Base-by-base conservation (phyloP, 2,113 vertebrate genomes). In the Dryoscopus gambensis region DNA sequence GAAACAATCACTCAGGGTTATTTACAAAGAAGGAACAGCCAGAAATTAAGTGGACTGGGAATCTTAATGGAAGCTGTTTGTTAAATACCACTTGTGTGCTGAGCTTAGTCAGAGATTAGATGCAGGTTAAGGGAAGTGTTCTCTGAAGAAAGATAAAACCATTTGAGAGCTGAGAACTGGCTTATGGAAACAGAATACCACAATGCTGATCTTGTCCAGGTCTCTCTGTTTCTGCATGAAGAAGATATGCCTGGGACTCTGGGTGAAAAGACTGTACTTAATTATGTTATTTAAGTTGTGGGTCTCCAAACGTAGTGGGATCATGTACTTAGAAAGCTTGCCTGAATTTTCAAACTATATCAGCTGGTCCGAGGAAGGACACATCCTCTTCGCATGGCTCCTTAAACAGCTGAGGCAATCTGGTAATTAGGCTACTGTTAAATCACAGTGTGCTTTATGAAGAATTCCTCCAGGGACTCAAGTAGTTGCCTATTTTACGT, bases 51-150 rank as follows among this genome's bases (percentile, higher is more conserved):
- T 65, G 62, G 78, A 76, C 49, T 7, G 30, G 46, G 75, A 90
- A 59, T 80, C 33, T 14, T 65, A 80, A 84, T 25, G 70, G 60
- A 65, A 80, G 40, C 37, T 62, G 40, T 71, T 75, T 85, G 79
- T 84, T 95, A 74, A 91, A 79, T 76, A 62, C 40, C 14, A 16
- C 31, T 75, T 82, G 75, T 60, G 30, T 85, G 85, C 59, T 69
- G 55, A 76, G n/a, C 55, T 91, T 87, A 82, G 76, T 94, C 76
- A 82, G 88, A 93, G 88, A 62, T 92, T 37, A 86, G 71, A 55
- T 65, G 50, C 24, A 59, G 60, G 82, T 88, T 94, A 53, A 57
- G 57, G 50, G 68, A 88, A 76, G 33, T 76, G 28, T 76, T 90
- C 67, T 87, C 63, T 86, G 88, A 85, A 73, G 40, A 82, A 91